Percentiles rank a stretch among this genome's conserved stretches.
phyloP scores from a whole-genome alignment of 2,113 vertebrate genomes.

The Cygnus atratus region DNA sequence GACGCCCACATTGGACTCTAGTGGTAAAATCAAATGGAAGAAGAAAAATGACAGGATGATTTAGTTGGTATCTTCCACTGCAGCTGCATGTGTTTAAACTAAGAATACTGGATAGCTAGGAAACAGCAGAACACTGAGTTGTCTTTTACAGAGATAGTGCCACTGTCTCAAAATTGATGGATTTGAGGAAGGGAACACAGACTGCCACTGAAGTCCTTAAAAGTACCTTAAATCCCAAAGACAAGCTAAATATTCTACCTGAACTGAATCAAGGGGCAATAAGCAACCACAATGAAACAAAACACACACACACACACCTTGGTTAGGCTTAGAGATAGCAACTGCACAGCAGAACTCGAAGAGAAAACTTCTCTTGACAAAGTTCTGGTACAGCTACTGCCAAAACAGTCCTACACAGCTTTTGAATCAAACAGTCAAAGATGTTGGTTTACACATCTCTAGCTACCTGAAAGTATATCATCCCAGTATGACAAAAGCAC shows the following conservation, averaged over 20 bases:
- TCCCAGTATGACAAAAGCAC: background rate
- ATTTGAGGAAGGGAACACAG: background rate
- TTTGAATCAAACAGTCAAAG: background rate
- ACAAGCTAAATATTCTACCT: background rate
- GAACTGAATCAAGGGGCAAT: background rate
- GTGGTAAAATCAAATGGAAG: background rate
- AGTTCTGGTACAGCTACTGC: background rate
- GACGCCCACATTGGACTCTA: background rate
- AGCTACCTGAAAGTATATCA: background rate
- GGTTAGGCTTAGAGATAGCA: background rate
- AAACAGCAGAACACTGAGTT: background rate
- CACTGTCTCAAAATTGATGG: background rate
- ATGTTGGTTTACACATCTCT: rapidly evolving
- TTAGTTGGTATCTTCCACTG: background rate
- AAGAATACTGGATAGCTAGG: background rate
- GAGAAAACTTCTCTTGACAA: background rate
- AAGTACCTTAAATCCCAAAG: background rate
- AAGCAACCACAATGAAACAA: background rate
- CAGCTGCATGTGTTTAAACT: background rate
- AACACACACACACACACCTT: background rate
- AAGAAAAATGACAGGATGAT: background rate
- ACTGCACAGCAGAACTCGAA: background rate
- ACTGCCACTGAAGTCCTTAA: background rate
- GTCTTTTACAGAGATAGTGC: background rate
- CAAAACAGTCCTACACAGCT: background rate